Base-by-base conservation (phyloP, 2,797 vertebrate genomes). In the Acrocephalus scirpaceus region DNA sequence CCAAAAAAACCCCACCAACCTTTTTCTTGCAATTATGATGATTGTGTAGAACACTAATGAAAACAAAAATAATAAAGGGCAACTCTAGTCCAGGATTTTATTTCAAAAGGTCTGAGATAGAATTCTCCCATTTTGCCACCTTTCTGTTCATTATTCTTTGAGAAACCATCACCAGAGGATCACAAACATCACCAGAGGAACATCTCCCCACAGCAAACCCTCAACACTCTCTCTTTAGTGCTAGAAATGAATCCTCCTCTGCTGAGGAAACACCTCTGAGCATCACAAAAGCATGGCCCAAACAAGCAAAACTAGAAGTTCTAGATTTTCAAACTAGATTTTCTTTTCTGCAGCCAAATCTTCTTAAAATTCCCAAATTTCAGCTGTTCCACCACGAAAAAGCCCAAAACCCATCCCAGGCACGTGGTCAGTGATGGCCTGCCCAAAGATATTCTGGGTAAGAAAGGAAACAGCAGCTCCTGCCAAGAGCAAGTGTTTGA, bases 391-490 rank as follows among this genome's bases (percentile, higher is more conserved):
- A 9, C 34, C 40, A 50, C 0, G 13, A 36, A 78, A 40, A 16
- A 58, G 40, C 40, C 22, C 51, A 40, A 73, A 94, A 56, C 3
- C 34, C 50, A 78, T 58, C 79, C 13, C 21, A 17, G 15, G 32
- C 56, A 72, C 0, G 0, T 16, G 44, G 18, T 12, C 0, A 5
- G 21, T 11, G 40, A 40, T 65, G 51, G 30, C 61, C 61, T 79
- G 32, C 44, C 54, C 72, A 47, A 48, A 81, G 71, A 83, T 42
- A n/a, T 19, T 34, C 53, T 34, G 79, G 53, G 53, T 76, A 92
- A 88, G 86, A 92, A 92, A 78, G 67, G 82, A 90, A 92, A 86
- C 1, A 5, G 57, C 45, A 93, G 7, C 62, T 90, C 30, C 78
- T 72, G 82, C 76, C 85, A 94, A 95, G 34, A 84, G 54, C 72